A percentile compares a stretch with the other conserved stretches of the same genome.
Conservation (phyloP, 2,888 invertebrate species). For the Polymixis lichenea region DNA sequence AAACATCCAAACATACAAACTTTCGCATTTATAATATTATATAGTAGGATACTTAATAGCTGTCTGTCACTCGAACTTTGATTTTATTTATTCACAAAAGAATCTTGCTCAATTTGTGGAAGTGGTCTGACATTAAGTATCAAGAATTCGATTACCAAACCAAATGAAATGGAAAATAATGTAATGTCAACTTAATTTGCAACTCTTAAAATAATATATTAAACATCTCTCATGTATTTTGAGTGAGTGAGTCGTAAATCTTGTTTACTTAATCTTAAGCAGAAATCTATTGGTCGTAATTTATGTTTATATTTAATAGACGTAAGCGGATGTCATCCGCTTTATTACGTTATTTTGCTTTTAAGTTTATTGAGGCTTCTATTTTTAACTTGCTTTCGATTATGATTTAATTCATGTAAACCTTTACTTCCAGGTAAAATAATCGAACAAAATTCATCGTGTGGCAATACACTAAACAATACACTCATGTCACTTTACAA, state of each 20-base stretch:
- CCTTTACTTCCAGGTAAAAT: not conserved
- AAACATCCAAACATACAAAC: too few relatives aligned
- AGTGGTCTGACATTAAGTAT: not conserved
- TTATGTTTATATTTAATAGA: not conserved
- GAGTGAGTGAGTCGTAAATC: slow-evolving; percentile 12
- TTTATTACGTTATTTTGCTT: not conserved
- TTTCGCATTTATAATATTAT: too few relatives aligned
- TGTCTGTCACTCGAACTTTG: slow-evolving; percentile 1
- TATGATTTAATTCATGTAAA: not conserved
- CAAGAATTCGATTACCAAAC: slow-evolving; percentile 15
- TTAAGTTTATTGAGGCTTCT: slow-evolving; percentile 14
- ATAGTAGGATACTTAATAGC: not conserved
- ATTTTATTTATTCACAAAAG: slow-evolving; percentile 12
- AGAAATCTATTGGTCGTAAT: not conserved
- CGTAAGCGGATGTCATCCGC: not conserved
- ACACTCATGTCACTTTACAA: too few relatives aligned
- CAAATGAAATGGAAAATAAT: not conserved
- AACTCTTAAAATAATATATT: not conserved
- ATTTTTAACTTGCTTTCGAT: not conserved
- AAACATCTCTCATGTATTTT: not conserved
- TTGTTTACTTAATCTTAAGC: not conserved
- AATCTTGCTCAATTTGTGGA: not conserved
- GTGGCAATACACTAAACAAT: too few relatives aligned
- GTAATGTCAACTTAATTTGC: slow-evolving; percentile 13
- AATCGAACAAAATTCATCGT: too few relatives aligned